A percentile compares a stretch with the other conserved stretches of the same genome.
phyloP scores from a whole-genome alignment of 2,888 invertebrate genomes.

The Ormyrus thymus region DNA sequence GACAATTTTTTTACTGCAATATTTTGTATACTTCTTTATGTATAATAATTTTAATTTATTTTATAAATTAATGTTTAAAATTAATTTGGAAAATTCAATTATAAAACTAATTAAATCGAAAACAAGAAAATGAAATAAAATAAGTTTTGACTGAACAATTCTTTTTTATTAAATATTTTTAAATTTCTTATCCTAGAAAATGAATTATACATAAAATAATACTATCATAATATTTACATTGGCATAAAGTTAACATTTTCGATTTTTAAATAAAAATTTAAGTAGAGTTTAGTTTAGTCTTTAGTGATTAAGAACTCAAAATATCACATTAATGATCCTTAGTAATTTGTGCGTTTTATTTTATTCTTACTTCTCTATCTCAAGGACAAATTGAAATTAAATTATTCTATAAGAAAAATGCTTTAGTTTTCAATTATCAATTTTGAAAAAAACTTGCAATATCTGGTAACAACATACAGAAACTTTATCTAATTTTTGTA shows the following conservation, averaged over 20 bases:
- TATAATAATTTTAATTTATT: too few species aligned
- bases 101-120: background rate
- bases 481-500: too few species aligned
- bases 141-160: background rate
- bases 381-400: too few species aligned
- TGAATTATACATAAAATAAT: too few species aligned
- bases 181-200: background rate
- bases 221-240: slow-evolving; percentile 17
- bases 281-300: slow-evolving; percentile 34
- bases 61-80: background rate
- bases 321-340: slow-evolving; percentile 2
- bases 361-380: too few species aligned
- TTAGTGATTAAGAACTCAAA: slow-evolving; percentile 1
- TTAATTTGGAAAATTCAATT: background rate
- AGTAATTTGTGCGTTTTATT: too few species aligned
- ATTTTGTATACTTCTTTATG: too few species aligned
- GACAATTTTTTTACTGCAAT: too few species aligned
- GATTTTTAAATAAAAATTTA: background rate
- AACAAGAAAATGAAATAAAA: background rate
- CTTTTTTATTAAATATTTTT: background rate
- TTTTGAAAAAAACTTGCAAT: too few species aligned
- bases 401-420: too few species aligned
- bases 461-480: too few species aligned
- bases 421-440: too few species aligned
- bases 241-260: background rate